These are phyloP conservation scores for Bombus confusus DNA, from an alignment of 1,140 invertebrate genomes.

Conservation along the genomic window DNA sequence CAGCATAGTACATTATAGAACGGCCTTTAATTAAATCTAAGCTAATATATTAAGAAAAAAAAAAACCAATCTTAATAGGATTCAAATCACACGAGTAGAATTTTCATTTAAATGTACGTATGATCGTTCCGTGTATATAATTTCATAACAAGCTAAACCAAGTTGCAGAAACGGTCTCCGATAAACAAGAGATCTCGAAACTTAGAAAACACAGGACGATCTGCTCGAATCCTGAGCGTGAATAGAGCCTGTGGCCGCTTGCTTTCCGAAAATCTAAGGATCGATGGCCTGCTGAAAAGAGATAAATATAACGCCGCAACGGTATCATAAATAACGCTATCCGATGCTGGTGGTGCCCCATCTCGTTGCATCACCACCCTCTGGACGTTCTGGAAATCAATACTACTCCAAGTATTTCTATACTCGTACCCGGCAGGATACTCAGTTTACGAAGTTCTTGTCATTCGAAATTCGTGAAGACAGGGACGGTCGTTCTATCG, in stretches of 20 bases:
- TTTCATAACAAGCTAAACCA: no score
- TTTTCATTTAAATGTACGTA: no score
- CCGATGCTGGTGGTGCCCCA: neutral
- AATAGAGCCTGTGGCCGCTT: neutral
- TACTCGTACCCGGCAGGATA: neutral
- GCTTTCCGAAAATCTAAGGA: conserved; percentile 8
- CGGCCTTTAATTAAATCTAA: no score
- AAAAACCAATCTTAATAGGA: no score
- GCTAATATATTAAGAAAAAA: no score
- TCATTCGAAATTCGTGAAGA: neutral
- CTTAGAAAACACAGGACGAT: neutral
- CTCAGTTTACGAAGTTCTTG: neutral
- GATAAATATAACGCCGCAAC: conserved; percentile 22
- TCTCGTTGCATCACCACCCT: neutral
- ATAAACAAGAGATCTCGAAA: neutral
- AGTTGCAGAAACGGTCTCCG: neutral
- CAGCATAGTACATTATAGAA: no score
- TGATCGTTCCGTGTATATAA: no score
- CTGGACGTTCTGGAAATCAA: neutral
- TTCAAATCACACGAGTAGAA: no score
- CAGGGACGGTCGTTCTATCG: neutral
- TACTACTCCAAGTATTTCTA: conserved; percentile 17
- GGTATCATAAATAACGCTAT: conserved; percentile 40
- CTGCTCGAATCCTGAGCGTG: no score
- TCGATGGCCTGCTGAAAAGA: neutral